A percentile compares a stretch with the other conserved stretches of the same genome.
phyloP scores from a whole-genome alignment of 2,113 vertebrate species.

The Antennarius striatus region DNA sequence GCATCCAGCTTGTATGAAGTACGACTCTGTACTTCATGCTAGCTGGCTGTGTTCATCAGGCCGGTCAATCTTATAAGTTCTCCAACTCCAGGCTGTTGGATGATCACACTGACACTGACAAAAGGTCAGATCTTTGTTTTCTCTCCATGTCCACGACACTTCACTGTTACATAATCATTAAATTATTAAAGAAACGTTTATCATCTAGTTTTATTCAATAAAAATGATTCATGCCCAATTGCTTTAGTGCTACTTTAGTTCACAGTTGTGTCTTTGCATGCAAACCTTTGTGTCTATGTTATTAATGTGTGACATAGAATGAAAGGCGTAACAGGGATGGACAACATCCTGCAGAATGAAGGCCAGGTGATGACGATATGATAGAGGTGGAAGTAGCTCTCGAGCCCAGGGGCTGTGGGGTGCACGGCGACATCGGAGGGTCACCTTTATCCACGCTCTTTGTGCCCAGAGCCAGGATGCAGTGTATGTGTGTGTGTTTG shows the following conservation, averaged over 20 bases:
- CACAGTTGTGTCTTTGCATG: neutral
- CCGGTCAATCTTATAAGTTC: constrained; percentile 30
- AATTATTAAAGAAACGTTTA: neutral
- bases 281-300: neutral
- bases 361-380: constrained; percentile 55
- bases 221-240: neutral
- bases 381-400: constrained; percentile 50
- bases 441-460: constrained; percentile 86
- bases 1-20: constrained; percentile 41
- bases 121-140: constrained; percentile 32
- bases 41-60: constrained; percentile 37
- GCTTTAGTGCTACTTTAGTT: neutral
- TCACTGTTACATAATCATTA: neutral
- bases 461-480: constrained; percentile 77
- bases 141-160: neutral
- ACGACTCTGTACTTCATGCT: constrained; percentile 48
- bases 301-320: constrained; percentile 16
- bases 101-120: constrained; percentile 8
- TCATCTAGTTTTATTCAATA: neutral
- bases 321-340: constrained; percentile 61
- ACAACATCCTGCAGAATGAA: constrained; percentile 39
- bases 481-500: constrained; percentile 1
- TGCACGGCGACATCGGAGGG: constrained; percentile 71
- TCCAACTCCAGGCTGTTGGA: constrained; percentile 34
- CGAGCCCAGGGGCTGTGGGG: constrained; percentile 45